These are phyloP conservation scores for Cataglyphis cursor DNA, from an alignment of 2,888 invertebrate genomes.

Conservation along the genomic window DNA sequence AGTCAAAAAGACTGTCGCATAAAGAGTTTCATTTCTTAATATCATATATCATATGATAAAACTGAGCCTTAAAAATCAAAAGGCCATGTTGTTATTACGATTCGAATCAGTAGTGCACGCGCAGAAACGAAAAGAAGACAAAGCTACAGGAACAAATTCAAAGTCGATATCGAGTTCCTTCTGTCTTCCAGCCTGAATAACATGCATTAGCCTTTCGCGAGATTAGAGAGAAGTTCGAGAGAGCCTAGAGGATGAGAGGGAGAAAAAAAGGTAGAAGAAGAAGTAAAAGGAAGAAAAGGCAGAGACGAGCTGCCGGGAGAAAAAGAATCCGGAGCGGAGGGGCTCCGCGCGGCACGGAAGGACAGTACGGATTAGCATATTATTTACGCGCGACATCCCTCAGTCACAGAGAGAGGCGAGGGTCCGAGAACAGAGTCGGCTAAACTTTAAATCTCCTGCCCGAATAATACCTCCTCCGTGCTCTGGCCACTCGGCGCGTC, in stretches of 20 bases:
- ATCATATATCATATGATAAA: constrained; percentile 12
- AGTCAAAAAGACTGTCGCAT: background rate
- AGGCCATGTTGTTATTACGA: constrained; percentile 10
- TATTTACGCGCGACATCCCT: constrained; percentile 81
- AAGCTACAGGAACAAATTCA: constrained; percentile 52
- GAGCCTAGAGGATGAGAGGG: constrained; percentile 39
- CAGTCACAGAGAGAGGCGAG: constrained; percentile 72
- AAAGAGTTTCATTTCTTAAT: background rate
- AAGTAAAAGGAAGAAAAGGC: constrained; percentile 46
- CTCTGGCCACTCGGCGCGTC: constrained; percentile 64
- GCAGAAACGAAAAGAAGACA: constrained; percentile 17
- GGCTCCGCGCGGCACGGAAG: constrained; percentile 31
- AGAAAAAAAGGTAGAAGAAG: constrained; percentile 29
- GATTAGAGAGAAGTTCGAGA: constrained; percentile 69
- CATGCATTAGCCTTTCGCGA: constrained; percentile 78
- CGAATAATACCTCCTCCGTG: constrained; percentile 81
- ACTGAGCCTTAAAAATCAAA: constrained; percentile 11
- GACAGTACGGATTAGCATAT: constrained; percentile 84
- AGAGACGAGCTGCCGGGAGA: constrained; percentile 11
- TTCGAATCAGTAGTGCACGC: background rate
- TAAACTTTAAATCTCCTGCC: constrained; percentile 85
- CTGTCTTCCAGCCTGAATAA: constrained; percentile 72
- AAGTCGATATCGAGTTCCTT: constrained; percentile 73
- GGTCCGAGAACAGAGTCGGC: constrained; percentile 79
- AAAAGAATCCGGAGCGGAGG: constrained; percentile 39